A percentile compares a stretch with the other conserved stretches of the same genome.
Conservation (phyloP, 2,113 vertebrate species). For the Macrotis lagotis region DNA sequence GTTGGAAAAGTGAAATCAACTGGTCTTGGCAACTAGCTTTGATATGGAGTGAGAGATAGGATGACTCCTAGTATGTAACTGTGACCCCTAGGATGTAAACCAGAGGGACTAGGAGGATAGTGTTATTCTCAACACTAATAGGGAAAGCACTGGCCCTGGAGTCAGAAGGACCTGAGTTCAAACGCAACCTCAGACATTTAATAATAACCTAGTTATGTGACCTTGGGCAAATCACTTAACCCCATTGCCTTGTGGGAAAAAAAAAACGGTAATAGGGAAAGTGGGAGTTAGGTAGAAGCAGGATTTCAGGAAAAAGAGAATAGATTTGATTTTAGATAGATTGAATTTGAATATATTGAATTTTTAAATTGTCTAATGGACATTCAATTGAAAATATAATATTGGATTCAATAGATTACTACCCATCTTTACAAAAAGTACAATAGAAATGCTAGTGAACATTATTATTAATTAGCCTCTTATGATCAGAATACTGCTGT, state of each 20-base stretch:
- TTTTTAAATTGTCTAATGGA: not conserved
- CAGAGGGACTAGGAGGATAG: not conserved
- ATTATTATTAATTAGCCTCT: too few relatives aligned
- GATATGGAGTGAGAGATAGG: not conserved
- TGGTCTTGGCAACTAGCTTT: not conserved
- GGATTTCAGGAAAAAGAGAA: not conserved
- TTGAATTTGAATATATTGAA: too few relatives aligned
- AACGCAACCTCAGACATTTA: too few relatives aligned
- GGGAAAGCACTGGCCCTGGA: too few relatives aligned
- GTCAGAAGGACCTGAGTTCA: too few relatives aligned
- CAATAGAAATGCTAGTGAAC: too few relatives aligned
- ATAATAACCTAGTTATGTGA: too few relatives aligned
- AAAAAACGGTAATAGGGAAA: not conserved
- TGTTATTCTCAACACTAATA: too few relatives aligned
- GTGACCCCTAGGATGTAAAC: not conserved
- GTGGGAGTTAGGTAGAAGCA: not conserved
- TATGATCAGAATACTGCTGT: too few relatives aligned
- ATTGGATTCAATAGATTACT: not conserved
- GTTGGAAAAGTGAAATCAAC: not conserved
- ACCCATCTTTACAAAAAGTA: too few relatives aligned
- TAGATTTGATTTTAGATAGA: not conserved
- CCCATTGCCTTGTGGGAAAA: too few relatives aligned
- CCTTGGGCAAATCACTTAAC: too few relatives aligned
- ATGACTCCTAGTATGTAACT: not conserved
- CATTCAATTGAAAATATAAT: not conserved